Percentiles rank a stretch among this genome's conserved stretches.
These are phyloP conservation scores for Xestia ashworthii DNA, from an alignment of 2,888 invertebrate species.

Conservation along the genomic window DNA sequence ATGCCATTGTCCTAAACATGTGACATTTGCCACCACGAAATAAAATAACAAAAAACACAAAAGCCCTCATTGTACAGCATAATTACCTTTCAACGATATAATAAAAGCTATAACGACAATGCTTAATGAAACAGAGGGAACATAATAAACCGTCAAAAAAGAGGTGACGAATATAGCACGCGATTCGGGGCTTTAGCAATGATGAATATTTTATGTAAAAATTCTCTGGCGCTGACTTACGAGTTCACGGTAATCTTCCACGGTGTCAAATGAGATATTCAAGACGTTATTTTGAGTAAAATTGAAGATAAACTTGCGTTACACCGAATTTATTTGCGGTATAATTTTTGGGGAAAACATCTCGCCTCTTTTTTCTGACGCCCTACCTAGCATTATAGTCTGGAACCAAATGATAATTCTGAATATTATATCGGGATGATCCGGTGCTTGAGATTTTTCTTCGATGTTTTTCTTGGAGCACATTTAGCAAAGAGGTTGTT, in stretches of 20 bases:
- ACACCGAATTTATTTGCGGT: conserved; percentile 65
- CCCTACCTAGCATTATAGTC: conserved; percentile 53
- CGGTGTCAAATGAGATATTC: conserved; percentile 80
- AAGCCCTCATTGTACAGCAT: conserved; percentile 68
- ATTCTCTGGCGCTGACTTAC: conserved; percentile 67
- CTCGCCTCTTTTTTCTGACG: conserved; percentile 50
- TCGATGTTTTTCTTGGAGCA: conserved; percentile 14
- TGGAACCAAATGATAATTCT: conserved; percentile 56
- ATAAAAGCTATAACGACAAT: conserved; percentile 71
- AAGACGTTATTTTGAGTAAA: conserved; percentile 75
- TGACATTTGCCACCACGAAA: conserved; percentile 58
- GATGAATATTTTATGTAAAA: conserved; percentile 84
- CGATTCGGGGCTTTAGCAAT: conserved; percentile 71
- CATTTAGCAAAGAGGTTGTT: conserved; percentile 17
- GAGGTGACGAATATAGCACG: conserved; percentile 71
- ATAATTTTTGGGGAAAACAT: conserved; percentile 61
- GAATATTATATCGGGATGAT: conserved; percentile 43
- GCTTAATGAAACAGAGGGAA: conserved; percentile 71
- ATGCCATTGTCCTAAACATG: conserved; percentile 58
- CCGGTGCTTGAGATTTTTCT: conserved; percentile 16
- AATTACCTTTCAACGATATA: conserved; percentile 72
- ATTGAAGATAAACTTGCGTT: conserved; percentile 75
- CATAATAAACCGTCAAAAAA: conserved; percentile 71
- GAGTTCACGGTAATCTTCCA: conserved; percentile 73
- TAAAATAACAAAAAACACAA: conserved; percentile 69